Base-by-base conservation (phyloP, 2,888 invertebrate species). In the Acronicta alni region DNA sequence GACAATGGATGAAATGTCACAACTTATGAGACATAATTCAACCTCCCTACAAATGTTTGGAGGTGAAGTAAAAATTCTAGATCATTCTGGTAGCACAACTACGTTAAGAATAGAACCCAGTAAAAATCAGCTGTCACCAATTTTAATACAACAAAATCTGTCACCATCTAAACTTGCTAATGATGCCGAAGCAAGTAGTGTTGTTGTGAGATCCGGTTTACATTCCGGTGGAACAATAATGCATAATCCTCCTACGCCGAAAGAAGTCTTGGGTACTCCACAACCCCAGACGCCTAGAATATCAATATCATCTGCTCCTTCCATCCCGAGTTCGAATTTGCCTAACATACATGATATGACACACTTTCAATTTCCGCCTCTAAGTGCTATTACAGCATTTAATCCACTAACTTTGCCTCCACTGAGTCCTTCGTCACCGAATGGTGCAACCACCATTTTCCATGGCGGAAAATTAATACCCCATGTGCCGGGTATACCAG, bases 401-500 rank as follows among this genome's bases (percentile, higher is more conserved):
- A 96, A 96, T 89, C 96, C 96, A 1, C 84, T 97, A 56, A 96
- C 96, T 5, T 87, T 96, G 72, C 96, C 95, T 18, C 95, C 95
- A 12, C 83, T 95, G 23, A 91, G 91, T 73, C 93, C 92, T 41
- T 87, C 88, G 58, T 89, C 92, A 56, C 92, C 96, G 39, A 95
- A 96, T 67, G 96, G 95, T 12, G 94, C 96, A 42, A 92, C 95
- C n/a, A 95, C 95, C 26, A 96, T 96, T 66, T 85, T 96, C 44
- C 96, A 96, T 74, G 95, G 95, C 15, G 97, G 97, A 18, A 97
- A 97, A 86, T 90, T 96, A n/a, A 97, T 98, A 81, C 97, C 97
- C 0, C 97, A 97, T 86, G 97, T 98, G 12, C 98, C 98, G 7
- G 98, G 98, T 14, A 98, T 98, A 89, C 98, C 98, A 0, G 98